Conservation (phyloP, 2,113 vertebrate genomes). For the Dipodomys spectabilis region DNA sequence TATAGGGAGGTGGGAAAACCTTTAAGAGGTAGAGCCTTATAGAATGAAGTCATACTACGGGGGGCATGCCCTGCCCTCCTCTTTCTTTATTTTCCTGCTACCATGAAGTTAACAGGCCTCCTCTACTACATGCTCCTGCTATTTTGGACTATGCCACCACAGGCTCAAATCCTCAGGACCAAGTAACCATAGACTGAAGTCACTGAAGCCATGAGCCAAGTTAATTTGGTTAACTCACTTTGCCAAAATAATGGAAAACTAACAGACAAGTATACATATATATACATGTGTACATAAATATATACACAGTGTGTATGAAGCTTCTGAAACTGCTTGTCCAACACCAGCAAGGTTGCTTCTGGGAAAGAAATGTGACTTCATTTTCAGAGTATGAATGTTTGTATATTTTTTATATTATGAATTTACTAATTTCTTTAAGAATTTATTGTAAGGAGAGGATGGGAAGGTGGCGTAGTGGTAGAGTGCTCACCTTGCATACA, state of each 20-base stretch:
- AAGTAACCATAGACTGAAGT: neutral
- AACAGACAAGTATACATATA: neutral
- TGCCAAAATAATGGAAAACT: neutral
- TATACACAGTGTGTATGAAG: neutral
- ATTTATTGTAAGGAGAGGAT: constrained; percentile 32
- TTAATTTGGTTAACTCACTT: neutral
- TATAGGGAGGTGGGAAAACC: too few species aligned
- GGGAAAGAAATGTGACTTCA: neutral
- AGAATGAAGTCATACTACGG: too few species aligned
- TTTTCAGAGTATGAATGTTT: constrained; percentile 10
- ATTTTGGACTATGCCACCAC: neutral
- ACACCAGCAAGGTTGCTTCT: neutral
- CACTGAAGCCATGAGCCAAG: neutral
- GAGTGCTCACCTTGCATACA: too few species aligned
- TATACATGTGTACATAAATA: neutral
- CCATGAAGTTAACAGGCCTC: neutral
- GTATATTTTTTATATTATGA: neutral
- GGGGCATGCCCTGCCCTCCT: neutral
- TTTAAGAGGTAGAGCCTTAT: too few species aligned
- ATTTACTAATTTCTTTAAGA: constrained; percentile 10
- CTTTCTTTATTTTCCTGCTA: neutral
- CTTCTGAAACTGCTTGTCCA: neutral
- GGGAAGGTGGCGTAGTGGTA: too few species aligned
- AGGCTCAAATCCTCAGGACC: neutral
- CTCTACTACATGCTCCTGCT: neutral